Conservation (phyloP, 2,797 vertebrate species). For the Parauchenoglanis punctatus region DNA sequence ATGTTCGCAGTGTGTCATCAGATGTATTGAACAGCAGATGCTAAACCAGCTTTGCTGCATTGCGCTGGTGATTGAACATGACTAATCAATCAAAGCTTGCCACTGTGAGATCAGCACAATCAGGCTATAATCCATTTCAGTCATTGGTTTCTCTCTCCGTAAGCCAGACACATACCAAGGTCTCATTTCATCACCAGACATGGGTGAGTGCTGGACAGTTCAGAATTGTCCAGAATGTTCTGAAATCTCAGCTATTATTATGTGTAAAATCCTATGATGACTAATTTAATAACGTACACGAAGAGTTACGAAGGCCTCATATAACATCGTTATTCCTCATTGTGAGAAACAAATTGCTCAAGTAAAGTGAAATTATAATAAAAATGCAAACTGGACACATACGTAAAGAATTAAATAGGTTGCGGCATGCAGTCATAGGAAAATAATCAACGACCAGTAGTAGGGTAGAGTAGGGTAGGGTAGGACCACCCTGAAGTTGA, state of each 20-base stretch:
- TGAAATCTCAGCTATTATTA: neutral
- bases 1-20: neutral
- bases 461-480: too few species aligned
- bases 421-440: neutral
- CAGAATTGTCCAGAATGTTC: neutral
- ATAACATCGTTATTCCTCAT: neutral
- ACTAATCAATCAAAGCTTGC: conserved; percentile 39
- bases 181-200: conserved; percentile 28
- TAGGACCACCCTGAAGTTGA: too few species aligned
- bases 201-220: neutral
- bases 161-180: conserved; percentile 15
- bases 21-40: neutral
- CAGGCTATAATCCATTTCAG: conserved; percentile 58
- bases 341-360: neutral
- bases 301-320: neutral
- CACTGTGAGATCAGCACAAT: conserved; percentile 43
- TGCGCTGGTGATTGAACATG: conserved; percentile 13
- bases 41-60: conserved; percentile 21
- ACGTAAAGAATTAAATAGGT: neutral
- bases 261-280: neutral
- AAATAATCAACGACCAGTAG: neutral
- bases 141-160: conserved; percentile 53
- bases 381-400: neutral
- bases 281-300: neutral
- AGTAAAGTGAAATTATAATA: neutral